Evolutionary conservation across 1,140 invertebrate genomes (phyloP).

Genomic region (Drosophila pandora): DNA sequence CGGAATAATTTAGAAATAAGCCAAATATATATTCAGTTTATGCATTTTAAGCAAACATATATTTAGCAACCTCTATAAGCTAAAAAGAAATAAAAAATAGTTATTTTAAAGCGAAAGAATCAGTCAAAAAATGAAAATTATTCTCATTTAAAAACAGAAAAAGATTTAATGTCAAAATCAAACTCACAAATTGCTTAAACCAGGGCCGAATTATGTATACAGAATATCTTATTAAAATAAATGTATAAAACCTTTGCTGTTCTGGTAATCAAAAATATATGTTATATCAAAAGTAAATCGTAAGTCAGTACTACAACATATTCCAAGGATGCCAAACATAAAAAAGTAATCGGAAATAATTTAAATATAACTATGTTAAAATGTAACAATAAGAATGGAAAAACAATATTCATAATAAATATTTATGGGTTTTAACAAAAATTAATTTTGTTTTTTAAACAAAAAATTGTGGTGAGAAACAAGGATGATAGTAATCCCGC

Average conservation of each 20-base stretch:
- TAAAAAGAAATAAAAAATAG: slow-evolving; percentile 5
- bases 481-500: slow-evolving; percentile 72
- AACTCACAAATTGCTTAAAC: slow-evolving; percentile 3
- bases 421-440: slow-evolving; percentile 79
- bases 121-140: slow-evolving; percentile 1
- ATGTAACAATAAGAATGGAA: slow-evolving; percentile 42
- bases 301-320: slow-evolving; percentile 49
- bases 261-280: slow-evolving; percentile 52
- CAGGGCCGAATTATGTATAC: slow-evolving; percentile 1
- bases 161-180: slow-evolving; percentile 1
- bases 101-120: slow-evolving; percentile 6
- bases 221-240: slow-evolving; percentile 29
- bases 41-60: slow-evolving; percentile 20
- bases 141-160: background rate
- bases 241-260: slow-evolving; percentile 43
- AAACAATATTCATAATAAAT: slow-evolving; percentile 64
- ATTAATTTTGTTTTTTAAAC: background rate
- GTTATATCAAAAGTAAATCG: slow-evolving; percentile 50
- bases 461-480: slow-evolving; percentile 63
- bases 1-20: slow-evolving; percentile 10
- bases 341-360: slow-evolving; percentile 27
- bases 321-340: slow-evolving; percentile 63
- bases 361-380: slow-evolving; percentile 44
- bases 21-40: slow-evolving; percentile 4
- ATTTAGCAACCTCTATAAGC: slow-evolving; percentile 3